phyloP scores from a whole-genome alignment of 2,797 vertebrate genomes.

The Molossus alvarezi region DNA sequence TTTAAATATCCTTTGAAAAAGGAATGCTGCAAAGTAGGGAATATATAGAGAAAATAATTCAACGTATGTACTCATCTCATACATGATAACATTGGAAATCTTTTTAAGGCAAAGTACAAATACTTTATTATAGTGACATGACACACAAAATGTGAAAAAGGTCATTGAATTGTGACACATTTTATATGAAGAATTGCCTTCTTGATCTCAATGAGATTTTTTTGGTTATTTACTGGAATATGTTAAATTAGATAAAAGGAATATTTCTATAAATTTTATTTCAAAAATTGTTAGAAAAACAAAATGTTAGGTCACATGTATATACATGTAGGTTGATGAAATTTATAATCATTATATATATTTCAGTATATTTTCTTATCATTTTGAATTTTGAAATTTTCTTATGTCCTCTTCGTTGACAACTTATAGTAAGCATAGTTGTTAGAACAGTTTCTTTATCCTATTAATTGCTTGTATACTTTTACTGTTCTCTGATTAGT shows the following conservation, averaged over 20 bases:
- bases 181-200: neutral
- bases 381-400: neutral
- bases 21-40: neutral
- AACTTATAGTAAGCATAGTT: neutral
- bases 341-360: constrained; percentile 20
- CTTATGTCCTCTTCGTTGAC: neutral
- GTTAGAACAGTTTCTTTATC: neutral
- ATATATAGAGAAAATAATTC: constrained; percentile 56
- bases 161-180: neutral
- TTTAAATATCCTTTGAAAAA: constrained; percentile 78
- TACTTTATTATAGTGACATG: constrained; percentile 15
- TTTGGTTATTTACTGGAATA: neutral
- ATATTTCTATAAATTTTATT: neutral
- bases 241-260: neutral
- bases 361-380: neutral
- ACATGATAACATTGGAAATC: neutral
- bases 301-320: neutral
- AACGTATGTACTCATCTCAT: neutral
- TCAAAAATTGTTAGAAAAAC: neutral
- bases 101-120: constrained; percentile 44
- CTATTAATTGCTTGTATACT: neutral
- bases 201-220: neutral
- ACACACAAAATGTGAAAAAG: constrained; percentile 62
- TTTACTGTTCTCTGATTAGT: neutral
- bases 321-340: neutral